phyloP scores from a whole-genome alignment of 2,113 vertebrate species.

The Chamaea fasciata region DNA sequence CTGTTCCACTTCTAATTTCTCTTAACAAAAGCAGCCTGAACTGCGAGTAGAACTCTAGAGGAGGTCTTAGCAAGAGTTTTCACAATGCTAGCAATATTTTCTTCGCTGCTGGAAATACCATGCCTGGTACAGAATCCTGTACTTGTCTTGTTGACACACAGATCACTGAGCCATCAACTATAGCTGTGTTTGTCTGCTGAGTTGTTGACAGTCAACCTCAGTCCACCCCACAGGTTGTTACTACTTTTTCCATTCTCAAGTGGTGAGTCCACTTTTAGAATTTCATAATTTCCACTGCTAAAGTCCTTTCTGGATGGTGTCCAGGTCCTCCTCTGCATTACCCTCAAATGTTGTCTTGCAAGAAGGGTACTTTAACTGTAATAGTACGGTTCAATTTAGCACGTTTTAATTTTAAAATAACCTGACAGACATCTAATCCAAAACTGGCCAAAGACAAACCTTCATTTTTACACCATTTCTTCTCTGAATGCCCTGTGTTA shows the following conservation, averaged over 20 bases:
- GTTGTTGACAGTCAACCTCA: background rate
- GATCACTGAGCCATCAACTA: background rate
- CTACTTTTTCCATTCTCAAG: background rate
- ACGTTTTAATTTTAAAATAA: background rate
- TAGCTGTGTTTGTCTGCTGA: rapidly evolving
- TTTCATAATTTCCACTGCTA: background rate
- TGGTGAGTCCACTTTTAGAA: background rate
- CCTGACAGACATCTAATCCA: background rate
- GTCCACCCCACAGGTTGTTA: background rate
- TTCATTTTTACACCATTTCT: background rate
- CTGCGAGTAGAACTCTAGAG: background rate
- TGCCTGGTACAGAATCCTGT: background rate
- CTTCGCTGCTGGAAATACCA: background rate
- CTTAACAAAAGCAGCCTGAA: background rate
- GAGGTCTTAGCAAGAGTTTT: background rate
- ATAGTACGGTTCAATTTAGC: background rate
- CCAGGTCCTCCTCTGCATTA: background rate
- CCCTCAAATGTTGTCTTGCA: background rate
- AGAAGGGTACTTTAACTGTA: background rate
- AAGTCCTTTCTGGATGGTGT: background rate
- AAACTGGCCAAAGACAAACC: background rate
- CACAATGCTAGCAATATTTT: background rate
- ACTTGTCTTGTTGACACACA: background rate
- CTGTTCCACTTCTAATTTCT: background rate
- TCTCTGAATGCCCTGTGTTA: background rate